phyloP scores from a whole-genome alignment of 2,797 vertebrate species.

The Smutsia gigantea region DNA sequence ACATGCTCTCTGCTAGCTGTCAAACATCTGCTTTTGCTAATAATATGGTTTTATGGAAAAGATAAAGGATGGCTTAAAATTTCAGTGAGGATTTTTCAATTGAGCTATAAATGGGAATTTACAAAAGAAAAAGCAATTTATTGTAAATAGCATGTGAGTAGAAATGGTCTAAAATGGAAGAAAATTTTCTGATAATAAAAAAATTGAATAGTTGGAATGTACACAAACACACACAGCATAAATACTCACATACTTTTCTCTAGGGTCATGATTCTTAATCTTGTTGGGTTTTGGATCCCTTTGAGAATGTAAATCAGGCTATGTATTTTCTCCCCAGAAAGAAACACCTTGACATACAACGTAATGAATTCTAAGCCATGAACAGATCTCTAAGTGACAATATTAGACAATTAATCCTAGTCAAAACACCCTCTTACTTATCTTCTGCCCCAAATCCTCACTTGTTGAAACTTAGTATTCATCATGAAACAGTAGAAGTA shows the following conservation, averaged over 20 bases:
- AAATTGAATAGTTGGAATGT: neutral
- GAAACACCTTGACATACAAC: neutral
- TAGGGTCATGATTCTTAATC: neutral
- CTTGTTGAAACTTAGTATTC: constrained; percentile 4
- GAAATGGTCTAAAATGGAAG: constrained; percentile 42
- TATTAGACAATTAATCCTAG: neutral
- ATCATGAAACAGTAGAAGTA: neutral
- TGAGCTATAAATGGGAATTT: constrained; percentile 50
- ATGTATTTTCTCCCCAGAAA: neutral
- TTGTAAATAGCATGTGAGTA: constrained; percentile 50
- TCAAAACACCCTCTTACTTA: neutral
- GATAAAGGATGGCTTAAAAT: constrained; percentile 67
- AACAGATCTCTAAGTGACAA: neutral
- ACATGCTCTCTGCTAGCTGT: constrained; percentile 52
- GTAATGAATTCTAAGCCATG: neutral
- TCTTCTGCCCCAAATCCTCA: neutral
- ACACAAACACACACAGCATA: neutral
- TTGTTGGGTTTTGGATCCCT: neutral
- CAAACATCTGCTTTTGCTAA: constrained; percentile 67
- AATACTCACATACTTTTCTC: neutral
- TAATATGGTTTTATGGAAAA: constrained; percentile 64
- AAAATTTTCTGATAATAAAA: constrained; percentile 55
- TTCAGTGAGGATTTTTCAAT: constrained; percentile 62
- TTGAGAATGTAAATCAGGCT: constrained; percentile 14
- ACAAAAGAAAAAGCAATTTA: constrained; percentile 57